Base-by-base conservation (phyloP, 2,888 invertebrate genomes). In the Drosophila parthenogenetica region DNA sequence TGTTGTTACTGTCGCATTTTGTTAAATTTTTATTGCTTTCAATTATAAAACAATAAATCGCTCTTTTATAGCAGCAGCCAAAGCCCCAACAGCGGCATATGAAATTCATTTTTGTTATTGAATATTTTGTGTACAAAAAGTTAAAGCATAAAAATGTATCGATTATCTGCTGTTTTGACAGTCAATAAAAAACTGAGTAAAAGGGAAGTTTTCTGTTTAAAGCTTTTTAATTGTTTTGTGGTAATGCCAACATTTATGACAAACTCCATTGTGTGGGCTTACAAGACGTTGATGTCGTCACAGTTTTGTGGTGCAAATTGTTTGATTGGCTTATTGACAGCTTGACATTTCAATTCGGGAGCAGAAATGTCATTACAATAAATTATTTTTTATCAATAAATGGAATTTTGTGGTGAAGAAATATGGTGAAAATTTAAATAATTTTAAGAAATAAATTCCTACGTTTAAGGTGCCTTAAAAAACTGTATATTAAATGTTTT, bases 21-120 rank as follows among this genome's bases (percentile, higher is more conserved):
- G 53, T 49, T 32, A 55, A 55, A 53, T 61, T 75, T 82, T 87
- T 81, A 89, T 86, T 85, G 76, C 76, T 66, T 79, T 85, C 83
- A 86, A 86, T 86, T 89, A 86, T 75, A 85, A 87, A 79, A 61
- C 83, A 65, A 85, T 86, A 79, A 87, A 87, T 79, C 71, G 70
- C 59, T 59, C 67, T 74, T 89, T 79, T 74, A 74, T 77, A 17
- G 73, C 67, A 17, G 73, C 67, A 65, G 37, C 29, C 46, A 49
- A 60, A 60, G 62, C 46, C 35, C 46, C 35, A 11, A 2, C 58
- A 35, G 45, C 37, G 49, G 42, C 22, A 61, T 43, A 63, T 46
- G 39, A 64, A 67, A 67, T 49, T 45, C 35, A 72, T 63, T 64
- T 64, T 60, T 46, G 29, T 29, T 17, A 19, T 55, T 37, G 8